phyloP scores from a whole-genome alignment of 2,888 invertebrate genomes.

The Branchellion lobata region DNA sequence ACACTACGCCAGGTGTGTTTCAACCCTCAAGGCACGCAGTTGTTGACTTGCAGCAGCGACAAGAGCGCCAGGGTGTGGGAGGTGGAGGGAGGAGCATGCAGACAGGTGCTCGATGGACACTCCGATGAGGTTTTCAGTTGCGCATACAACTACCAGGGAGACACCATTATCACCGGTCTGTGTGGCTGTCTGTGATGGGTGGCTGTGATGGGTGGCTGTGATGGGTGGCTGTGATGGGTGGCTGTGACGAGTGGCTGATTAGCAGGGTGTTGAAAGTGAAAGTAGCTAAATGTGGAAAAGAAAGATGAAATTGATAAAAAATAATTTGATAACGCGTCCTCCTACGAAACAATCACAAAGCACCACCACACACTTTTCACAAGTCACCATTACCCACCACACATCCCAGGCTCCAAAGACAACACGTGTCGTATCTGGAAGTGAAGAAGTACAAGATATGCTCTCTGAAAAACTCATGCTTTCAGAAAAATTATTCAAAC shows the following conservation, averaged over 20 bases:
- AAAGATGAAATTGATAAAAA: neutral
- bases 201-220: neutral
- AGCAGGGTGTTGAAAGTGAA: neutral
- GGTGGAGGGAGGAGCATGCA: constrained; percentile 69
- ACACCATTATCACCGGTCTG: constrained; percentile 71
- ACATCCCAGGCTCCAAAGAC: constrained; percentile 72
- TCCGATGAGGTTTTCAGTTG: constrained; percentile 80
- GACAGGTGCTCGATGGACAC: constrained; percentile 75
- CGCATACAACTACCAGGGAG: constrained; percentile 76
- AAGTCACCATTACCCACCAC: too few species aligned
- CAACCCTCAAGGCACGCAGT: constrained; percentile 74
- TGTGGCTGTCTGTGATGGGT: neutral
- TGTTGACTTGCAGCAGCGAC: constrained; percentile 77
- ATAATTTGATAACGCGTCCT: neutral
- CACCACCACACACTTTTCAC: too few species aligned
- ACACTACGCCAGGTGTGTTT: constrained; percentile 70
- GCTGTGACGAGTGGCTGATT: neutral
- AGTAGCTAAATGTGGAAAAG: neutral
- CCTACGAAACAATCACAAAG: too few species aligned
- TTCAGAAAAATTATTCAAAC: too few species aligned
- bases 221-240: neutral
- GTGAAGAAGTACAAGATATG: too few species aligned
- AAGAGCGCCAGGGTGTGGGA: constrained; percentile 76
- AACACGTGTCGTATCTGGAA: constrained; percentile 78
- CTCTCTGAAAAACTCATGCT: too few species aligned